A percentile compares a stretch with the other conserved stretches of the same genome.
These are phyloP conservation scores for Drosophila sechellia DNA, from an alignment of 1,140 invertebrate species.

Conservation along the genomic window DNA sequence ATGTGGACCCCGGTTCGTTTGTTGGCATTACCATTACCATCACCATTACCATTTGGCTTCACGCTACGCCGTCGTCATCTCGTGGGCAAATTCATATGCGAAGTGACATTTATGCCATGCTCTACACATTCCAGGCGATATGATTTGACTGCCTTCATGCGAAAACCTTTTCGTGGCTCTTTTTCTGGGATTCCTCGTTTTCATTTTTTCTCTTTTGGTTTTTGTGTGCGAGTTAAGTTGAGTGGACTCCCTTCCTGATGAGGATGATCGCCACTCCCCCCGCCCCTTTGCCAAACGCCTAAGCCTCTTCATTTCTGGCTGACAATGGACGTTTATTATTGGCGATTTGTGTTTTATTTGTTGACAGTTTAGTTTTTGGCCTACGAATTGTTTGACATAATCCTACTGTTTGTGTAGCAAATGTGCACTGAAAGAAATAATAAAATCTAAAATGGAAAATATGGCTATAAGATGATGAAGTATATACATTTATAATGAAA, in stretches of 20 bases:
- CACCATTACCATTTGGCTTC: slow-evolving; percentile 57
- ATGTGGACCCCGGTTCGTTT: slow-evolving; percentile 20
- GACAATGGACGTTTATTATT: slow-evolving; percentile 73
- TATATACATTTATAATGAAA: too few species aligned
- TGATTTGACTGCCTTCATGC: slow-evolving; percentile 64
- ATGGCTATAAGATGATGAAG: too few species aligned
- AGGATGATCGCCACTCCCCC: slow-evolving; percentile 23
- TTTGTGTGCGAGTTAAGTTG: not conserved
- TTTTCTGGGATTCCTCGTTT: slow-evolving; percentile 20
- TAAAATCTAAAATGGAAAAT: too few species aligned
- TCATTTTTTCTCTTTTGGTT: not conserved
- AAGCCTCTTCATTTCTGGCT: slow-evolving; percentile 26
- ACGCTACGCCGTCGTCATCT: slow-evolving; percentile 75
- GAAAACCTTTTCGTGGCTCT: slow-evolving; percentile 46
- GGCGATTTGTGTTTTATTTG: slow-evolving; percentile 79
- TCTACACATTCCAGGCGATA: slow-evolving; percentile 80
- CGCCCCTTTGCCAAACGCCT: slow-evolving; percentile 4
- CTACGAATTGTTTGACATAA: slow-evolving; percentile 65
- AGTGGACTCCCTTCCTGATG: slow-evolving; percentile 26
- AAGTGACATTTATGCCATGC: slow-evolving; percentile 82
- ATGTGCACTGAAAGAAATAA: slow-evolving; percentile 40
- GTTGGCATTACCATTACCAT: slow-evolving; percentile 42
- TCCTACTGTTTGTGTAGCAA: slow-evolving; percentile 37
- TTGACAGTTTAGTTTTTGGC: slow-evolving; percentile 80
- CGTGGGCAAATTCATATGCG: slow-evolving; percentile 68